Evolutionary conservation across 2,797 vertebrate species (phyloP).

Genomic region (Lagorchestes hirsutus): DNA sequence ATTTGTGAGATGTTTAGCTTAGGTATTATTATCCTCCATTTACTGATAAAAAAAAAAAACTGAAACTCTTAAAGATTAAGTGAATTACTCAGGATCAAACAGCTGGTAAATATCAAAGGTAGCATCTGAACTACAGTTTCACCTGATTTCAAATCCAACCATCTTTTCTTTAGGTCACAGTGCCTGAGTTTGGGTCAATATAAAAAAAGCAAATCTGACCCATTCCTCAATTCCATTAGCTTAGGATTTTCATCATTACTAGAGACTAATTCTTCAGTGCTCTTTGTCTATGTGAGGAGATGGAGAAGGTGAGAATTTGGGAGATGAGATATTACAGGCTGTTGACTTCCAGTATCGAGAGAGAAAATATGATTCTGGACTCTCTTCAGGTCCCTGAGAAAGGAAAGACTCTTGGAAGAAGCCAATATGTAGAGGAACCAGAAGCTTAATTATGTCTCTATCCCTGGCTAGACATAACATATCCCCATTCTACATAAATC

Average conservation of each 20-base stretch:
- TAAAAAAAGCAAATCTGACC: not conserved
- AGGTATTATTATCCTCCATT: not conserved
- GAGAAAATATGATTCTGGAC: not conserved
- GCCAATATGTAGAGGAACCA: not conserved
- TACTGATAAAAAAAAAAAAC: not conserved
- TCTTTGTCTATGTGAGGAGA: not conserved
- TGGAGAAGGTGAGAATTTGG: not conserved
- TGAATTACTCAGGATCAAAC: not conserved
- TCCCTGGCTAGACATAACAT: not conserved
- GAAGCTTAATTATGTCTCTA: not conserved
- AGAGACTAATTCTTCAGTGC: not conserved
- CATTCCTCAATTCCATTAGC: not conserved
- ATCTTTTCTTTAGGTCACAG: not conserved
- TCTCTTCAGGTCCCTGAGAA: not conserved
- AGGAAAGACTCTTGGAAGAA: not conserved
- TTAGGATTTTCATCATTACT: not conserved
- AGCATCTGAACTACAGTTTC: not conserved
- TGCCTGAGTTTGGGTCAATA: not conserved
- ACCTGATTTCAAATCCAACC: not conserved
- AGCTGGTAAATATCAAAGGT: not conserved
- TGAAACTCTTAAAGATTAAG: not conserved
- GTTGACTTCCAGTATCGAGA: not conserved
- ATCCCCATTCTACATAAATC: not conserved
- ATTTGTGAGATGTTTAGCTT: not conserved
- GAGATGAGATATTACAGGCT: not conserved